These are phyloP conservation scores for Drosophila ogumai DNA, from an alignment of 1,140 invertebrate species.

Conservation along the genomic window DNA sequence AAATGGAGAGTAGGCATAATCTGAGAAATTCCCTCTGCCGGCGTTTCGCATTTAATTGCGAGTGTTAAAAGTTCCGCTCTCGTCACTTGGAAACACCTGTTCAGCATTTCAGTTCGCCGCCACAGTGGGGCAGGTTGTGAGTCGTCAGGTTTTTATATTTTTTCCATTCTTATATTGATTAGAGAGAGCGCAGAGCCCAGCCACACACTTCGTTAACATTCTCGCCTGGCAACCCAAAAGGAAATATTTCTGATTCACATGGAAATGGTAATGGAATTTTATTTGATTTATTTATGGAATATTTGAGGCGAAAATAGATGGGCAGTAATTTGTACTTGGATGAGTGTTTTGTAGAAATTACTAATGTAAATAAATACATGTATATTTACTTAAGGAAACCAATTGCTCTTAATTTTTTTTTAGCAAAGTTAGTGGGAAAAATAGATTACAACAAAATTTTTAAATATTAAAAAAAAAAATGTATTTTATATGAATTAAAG, in stretches of 20 bases:
- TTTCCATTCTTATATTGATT: constrained; percentile 54
- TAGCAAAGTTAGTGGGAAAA: background rate
- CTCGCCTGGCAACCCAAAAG: constrained; percentile 59
- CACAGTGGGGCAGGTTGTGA: constrained; percentile 76
- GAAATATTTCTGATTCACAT: constrained; percentile 16
- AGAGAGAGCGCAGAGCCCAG: constrained; percentile 21
- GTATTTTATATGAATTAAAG: no score
- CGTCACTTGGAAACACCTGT: constrained; percentile 75
- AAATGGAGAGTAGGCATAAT: constrained; percentile 46
- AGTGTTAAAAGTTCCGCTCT: constrained; percentile 34
- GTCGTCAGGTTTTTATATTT: constrained; percentile 21
- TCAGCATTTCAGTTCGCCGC: constrained; percentile 48
- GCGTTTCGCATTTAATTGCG: constrained; percentile 30
- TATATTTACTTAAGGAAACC: background rate
- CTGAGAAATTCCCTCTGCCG: constrained; percentile 65
- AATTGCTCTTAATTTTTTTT: background rate
- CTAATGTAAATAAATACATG: background rate
- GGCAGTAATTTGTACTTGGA: constrained; percentile 7
- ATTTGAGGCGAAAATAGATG: constrained; percentile 15
- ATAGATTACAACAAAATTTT: background rate
- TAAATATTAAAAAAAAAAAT: no score
- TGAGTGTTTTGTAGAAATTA: background rate
- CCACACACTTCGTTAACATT: constrained; percentile 27
- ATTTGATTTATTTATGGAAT: constrained; percentile 25
- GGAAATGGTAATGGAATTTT: constrained; percentile 38